phyloP scores from a whole-genome alignment of 2,888 invertebrate genomes.

The Ophion costatus region DNA sequence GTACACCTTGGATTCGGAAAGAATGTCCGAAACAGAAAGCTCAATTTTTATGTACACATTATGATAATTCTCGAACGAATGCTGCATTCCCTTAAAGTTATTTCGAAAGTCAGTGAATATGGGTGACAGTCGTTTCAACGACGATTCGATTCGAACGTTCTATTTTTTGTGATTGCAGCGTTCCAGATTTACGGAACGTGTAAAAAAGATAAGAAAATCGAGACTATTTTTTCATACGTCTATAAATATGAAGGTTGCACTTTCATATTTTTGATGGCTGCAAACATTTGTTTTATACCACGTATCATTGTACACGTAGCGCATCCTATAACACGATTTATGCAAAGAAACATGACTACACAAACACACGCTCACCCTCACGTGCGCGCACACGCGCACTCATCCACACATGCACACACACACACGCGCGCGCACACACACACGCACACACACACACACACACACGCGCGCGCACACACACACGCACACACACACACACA shows the following conservation, averaged over 20 bases:
- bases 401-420: not conserved
- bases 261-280: not conserved
- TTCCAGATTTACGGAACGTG: no score
- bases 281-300: not conserved
- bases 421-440: no score
- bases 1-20: not conserved
- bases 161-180: no score
- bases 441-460: no score
- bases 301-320: slow-evolving; percentile 10
- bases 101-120: no score
- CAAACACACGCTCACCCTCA: not conserved
- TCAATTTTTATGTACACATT: not conserved
- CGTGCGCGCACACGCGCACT: not conserved
- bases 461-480: no score
- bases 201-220: not conserved
- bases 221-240: not conserved
- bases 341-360: slow-evolving; percentile 9
- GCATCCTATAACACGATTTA: slow-evolving; percentile 12
- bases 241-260: not conserved
- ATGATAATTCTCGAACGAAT: no score
- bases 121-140: no score
- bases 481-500: no score
- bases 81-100: no score
- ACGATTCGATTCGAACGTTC: no score
- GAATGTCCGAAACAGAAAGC: not conserved